Evolutionary conservation across 2,797 vertebrate genomes (phyloP).

Genomic region (Pseudochirops cupreus): DNA sequence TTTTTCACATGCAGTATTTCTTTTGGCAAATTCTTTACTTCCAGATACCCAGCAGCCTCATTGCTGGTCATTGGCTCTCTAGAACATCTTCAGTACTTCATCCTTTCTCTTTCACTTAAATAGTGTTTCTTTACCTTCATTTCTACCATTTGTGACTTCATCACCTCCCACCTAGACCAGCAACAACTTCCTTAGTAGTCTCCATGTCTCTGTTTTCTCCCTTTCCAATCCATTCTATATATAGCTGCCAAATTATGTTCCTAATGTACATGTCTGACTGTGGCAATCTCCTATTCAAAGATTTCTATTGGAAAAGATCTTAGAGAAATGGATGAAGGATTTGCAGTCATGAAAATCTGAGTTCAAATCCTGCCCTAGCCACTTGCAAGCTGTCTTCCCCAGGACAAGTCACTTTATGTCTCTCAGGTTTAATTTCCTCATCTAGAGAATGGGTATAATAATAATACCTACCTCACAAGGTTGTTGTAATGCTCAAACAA

Average conservation of each 20-base stretch:
- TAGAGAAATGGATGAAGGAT: background rate
- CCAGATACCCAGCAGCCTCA: too few species aligned
- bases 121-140: background rate
- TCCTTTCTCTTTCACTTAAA: background rate
- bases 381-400: background rate
- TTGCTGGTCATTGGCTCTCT: background rate
- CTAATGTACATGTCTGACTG: background rate
- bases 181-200: background rate
- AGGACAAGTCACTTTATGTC: background rate
- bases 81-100: background rate
- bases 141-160: background rate
- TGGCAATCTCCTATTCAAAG: background rate
- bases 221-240: background rate
- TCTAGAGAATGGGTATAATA: background rate
- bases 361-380: background rate
- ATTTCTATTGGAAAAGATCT: background rate
- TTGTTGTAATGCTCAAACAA: background rate
- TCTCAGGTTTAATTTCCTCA: background rate
- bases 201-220: background rate
- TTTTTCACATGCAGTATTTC: background rate
- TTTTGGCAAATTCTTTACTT: background rate
- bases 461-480: background rate
- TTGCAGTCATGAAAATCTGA: background rate
- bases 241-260: background rate
- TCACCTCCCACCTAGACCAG: background rate